phyloP scores from a whole-genome alignment of 2,113 vertebrate genomes.

The Anguilla rostrata region DNA sequence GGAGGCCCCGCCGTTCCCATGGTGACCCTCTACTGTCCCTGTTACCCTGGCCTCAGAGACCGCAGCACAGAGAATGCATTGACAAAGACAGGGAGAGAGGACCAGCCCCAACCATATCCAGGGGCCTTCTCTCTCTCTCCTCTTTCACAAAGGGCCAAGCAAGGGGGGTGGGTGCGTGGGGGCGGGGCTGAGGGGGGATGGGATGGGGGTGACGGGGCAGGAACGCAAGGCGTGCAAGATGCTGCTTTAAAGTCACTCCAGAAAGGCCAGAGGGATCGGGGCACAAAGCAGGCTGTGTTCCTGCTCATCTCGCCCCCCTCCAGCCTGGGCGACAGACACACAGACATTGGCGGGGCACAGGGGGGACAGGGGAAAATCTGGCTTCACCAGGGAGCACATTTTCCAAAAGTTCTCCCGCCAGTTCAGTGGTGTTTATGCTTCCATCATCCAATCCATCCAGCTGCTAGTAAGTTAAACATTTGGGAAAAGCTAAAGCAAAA shows the following conservation, averaged over 20 bases:
- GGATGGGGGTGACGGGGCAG: too few relatives aligned
- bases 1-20: background rate
- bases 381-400: background rate
- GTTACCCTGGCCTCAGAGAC: slow-evolving; percentile 14
- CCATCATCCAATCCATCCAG: background rate
- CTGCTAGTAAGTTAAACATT: slow-evolving; percentile 12
- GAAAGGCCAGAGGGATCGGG: background rate
- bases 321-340: too few relatives aligned
- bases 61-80: slow-evolving; percentile 21
- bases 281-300: slow-evolving; percentile 8
- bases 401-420: too few relatives aligned
- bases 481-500: too few relatives aligned
- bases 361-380: background rate
- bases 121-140: background rate
- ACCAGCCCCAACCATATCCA: slow-evolving; percentile 30
- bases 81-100: slow-evolving; percentile 32
- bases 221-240: slow-evolving; percentile 10
- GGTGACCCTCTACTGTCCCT: background rate
- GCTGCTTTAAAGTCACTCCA: slow-evolving; percentile 3
- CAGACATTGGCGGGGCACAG: too few relatives aligned
- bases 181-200: too few relatives aligned
- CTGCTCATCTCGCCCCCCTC: too few relatives aligned
- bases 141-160: slow-evolving; percentile 13
- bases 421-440: too few relatives aligned
- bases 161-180: slow-evolving; percentile 20